These are phyloP conservation scores for Anguilla marmorata DNA, from an alignment of 2,797 vertebrate genomes.

Conservation along the genomic window DNA sequence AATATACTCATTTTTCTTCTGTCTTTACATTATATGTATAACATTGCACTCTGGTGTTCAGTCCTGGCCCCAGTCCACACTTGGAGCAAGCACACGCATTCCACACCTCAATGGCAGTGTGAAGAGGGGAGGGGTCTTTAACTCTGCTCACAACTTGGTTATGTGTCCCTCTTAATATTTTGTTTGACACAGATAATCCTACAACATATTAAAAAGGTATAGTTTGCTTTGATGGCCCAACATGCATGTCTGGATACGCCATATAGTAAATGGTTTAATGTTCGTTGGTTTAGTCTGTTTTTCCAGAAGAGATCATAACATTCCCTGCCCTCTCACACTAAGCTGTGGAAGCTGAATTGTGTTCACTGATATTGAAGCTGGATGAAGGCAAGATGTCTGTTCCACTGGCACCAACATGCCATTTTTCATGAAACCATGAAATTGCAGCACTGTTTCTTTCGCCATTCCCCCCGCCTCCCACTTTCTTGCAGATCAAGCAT, in stretches of 20 bases:
- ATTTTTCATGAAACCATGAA: neutral
- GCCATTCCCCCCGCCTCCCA: neutral
- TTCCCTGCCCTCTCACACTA: neutral
- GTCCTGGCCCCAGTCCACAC: neutral
- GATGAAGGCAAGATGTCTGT: neutral
- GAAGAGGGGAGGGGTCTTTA: neutral
- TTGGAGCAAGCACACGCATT: conserved; percentile 6
- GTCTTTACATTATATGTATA: neutral
- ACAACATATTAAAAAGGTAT: neutral
- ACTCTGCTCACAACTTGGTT: neutral
- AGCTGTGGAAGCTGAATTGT: neutral
- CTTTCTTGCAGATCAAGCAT: conserved; percentile 88
- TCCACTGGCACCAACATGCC: neutral
- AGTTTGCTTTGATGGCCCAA: neutral
- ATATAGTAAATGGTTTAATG: too few species aligned
- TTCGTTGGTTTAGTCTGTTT: neutral
- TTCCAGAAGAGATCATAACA: neutral
- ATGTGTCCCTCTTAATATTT: neutral
- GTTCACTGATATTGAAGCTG: neutral
- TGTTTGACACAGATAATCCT: neutral
- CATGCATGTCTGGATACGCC: neutral
- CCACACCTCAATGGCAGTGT: conserved; percentile 19
- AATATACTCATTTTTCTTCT: neutral
- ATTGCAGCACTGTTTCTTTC: neutral
- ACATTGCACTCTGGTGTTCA: neutral